These are phyloP conservation scores for Nemotelus pantherinus DNA, from an alignment of 2,888 invertebrate genomes.

Conservation along the genomic window DNA sequence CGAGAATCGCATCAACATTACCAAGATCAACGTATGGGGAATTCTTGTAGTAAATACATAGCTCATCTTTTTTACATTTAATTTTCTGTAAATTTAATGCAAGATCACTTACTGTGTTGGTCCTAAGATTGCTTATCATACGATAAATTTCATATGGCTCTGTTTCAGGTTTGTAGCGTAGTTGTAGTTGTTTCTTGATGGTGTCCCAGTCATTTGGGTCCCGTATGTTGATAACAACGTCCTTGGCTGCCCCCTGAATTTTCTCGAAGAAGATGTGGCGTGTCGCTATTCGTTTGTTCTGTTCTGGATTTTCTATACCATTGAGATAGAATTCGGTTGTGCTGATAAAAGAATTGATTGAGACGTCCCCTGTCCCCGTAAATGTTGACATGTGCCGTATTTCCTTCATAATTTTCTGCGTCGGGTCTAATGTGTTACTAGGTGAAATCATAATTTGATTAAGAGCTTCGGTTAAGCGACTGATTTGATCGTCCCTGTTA, in stretches of 20 bases:
- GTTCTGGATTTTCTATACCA: neutral
- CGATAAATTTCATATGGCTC: slow-evolving; percentile 22
- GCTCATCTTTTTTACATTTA: slow-evolving; percentile 36
- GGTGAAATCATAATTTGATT: neutral
- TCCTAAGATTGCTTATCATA: neutral
- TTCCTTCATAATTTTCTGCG: neutral
- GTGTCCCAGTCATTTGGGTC: slow-evolving; percentile 1
- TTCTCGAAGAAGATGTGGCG: neutral
- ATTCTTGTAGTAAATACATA: slow-evolving; percentile 45
- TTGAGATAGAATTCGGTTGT: slow-evolving; percentile 6
- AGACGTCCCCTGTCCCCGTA: slow-evolving; percentile 19
- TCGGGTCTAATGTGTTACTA: neutral
- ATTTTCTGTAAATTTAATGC: slow-evolving; percentile 11
- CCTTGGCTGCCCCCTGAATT: slow-evolving; percentile 18
- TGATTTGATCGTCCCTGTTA: slow-evolving; percentile 6
- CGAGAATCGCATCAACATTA: slow-evolving; percentile 38
- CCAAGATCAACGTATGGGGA: slow-evolving; percentile 38
- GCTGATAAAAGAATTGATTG: slow-evolving; percentile 16
- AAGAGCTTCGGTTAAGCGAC: neutral
- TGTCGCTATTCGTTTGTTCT: neutral
- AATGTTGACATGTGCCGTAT: slow-evolving; percentile 9
- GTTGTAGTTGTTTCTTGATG: slow-evolving; percentile 2
- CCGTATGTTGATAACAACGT: neutral
- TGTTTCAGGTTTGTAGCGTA: slow-evolving; percentile 14
- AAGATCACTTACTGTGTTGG: slow-evolving; percentile 13